These are phyloP conservation scores for Congeria kusceri DNA, from an alignment of 2,888 invertebrate genomes.

Conservation along the genomic window DNA sequence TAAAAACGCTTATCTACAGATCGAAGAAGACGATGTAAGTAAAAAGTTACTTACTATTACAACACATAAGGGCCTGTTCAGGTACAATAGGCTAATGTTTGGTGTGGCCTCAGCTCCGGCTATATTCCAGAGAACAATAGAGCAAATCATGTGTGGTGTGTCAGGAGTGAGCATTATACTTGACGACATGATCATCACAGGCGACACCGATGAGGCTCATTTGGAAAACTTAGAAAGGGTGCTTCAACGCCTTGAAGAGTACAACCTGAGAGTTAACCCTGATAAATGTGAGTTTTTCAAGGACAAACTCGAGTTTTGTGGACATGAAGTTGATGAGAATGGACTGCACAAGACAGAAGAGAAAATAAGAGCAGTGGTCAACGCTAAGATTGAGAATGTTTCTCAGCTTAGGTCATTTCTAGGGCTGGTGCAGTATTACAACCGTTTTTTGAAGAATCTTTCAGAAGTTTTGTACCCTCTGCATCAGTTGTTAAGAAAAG, in stretches of 20 bases:
- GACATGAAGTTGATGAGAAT: constrained; percentile 38
- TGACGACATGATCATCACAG: constrained; percentile 49
- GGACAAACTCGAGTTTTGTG: constrained; percentile 42
- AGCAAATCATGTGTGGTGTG: constrained; percentile 65
- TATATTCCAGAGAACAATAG: constrained; percentile 67
- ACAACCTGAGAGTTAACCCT: constrained; percentile 36
- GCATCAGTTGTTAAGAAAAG: constrained; percentile 29
- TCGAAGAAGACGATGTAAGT: constrained; percentile 37
- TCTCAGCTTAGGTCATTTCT: constrained; percentile 40
- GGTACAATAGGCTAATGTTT: constrained; percentile 67
- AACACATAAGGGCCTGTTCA: constrained; percentile 52
- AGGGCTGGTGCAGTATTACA: constrained; percentile 50
- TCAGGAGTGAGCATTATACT: constrained; percentile 42
- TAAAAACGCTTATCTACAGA: constrained; percentile 65
- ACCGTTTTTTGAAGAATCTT: constrained; percentile 37
- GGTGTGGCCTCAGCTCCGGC: constrained; percentile 66
- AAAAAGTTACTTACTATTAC: constrained; percentile 30
- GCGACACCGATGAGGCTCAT: constrained; percentile 32
- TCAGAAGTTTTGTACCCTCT: constrained; percentile 35
- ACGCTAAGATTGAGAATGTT: constrained; percentile 44
- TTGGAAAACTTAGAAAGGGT: constrained; percentile 36
- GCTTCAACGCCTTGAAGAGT: constrained; percentile 23
- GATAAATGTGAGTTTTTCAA: constrained; percentile 53
- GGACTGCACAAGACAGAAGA: constrained; percentile 49
- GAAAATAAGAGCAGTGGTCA: constrained; percentile 35